Conservation (phyloP, 2,797 vertebrate genomes). For the Etheostoma perlongum region DNA sequence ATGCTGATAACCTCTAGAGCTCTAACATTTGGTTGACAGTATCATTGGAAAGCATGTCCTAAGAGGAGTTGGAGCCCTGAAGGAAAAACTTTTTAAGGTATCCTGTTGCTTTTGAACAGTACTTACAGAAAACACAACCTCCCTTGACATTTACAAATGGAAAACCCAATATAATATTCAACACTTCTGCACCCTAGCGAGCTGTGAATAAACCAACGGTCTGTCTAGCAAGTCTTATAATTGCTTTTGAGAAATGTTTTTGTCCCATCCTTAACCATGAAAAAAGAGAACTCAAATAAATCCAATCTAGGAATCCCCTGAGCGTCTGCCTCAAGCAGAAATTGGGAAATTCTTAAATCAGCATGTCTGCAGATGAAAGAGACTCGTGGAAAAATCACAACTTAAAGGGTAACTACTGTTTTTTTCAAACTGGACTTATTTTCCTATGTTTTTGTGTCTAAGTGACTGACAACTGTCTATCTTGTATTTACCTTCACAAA, state of each 20-base stretch:
- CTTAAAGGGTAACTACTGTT: too few relatives aligned
- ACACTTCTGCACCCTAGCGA: conserved; percentile 22
- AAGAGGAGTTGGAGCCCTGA: neutral
- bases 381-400: conserved; percentile 6
- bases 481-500: too few relatives aligned
- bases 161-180: conserved; percentile 29
- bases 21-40: conserved; percentile 6
- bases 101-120: conserved; percentile 36
- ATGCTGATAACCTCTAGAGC: conserved; percentile 1
- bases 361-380: conserved; percentile 38
- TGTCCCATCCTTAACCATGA: conserved; percentile 24
- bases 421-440: too few relatives aligned
- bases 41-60: conserved; percentile 8
- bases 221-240: conserved; percentile 40
- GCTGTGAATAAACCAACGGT: conserved; percentile 36
- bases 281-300: conserved; percentile 9
- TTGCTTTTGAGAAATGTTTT: conserved; percentile 53
- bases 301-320: conserved; percentile 21
- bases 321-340: conserved; percentile 35
- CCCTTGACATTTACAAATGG: conserved; percentile 21
- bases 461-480: too few relatives aligned
- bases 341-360: conserved; percentile 24
- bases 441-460: too few relatives aligned
- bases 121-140: conserved; percentile 31
- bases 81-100: conserved; percentile 8